A percentile compares a stretch with the other conserved stretches of the same genome.
phyloP scores from a whole-genome alignment of 2,113 vertebrate species.

The Procavia capensis region DNA sequence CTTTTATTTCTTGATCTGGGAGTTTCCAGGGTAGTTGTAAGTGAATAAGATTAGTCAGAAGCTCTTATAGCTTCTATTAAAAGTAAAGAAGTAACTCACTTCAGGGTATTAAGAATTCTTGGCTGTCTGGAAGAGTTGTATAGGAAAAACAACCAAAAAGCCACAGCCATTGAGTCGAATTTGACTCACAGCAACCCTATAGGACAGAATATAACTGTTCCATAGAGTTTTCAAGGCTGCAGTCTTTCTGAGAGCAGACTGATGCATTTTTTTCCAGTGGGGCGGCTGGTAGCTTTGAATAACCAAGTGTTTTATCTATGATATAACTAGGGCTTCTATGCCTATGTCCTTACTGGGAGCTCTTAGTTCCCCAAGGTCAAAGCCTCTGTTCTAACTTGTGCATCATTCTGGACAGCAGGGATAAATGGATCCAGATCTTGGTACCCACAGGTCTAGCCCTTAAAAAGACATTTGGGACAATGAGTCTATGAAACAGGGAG shows the following conservation, averaged over 20 bases:
- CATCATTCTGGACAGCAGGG: fast-evolving
- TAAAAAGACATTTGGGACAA: neutral
- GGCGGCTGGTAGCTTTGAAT: too few relatives aligned
- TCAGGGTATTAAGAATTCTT: conserved; percentile 34
- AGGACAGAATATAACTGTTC: too few relatives aligned
- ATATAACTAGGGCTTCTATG: neutral
- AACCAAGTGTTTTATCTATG: too few relatives aligned
- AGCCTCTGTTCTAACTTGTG: neutral
- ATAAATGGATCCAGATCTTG: neutral
- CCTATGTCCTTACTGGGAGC: neutral
- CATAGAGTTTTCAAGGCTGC: too few relatives aligned
- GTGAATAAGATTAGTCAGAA: conserved; percentile 48
- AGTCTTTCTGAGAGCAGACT: too few relatives aligned
- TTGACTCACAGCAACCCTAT: too few relatives aligned
- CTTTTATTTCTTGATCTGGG: too few relatives aligned
- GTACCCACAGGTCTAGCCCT: neutral
- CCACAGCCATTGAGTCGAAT: too few relatives aligned
- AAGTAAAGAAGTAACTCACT: conserved; percentile 1
- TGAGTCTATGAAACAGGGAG: neutral
- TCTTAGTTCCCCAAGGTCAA: neutral
- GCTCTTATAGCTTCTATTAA: neutral
- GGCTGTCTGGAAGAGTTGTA: conserved; percentile 5
- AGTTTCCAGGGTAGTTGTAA: conserved; percentile 26
- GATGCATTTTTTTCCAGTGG: too few relatives aligned
- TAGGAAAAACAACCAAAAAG: neutral